Evolutionary conservation across 1,140 invertebrate species (phyloP), one percentile per base, ranked within the genome.

Genomic region (Popillia japonica): DNA sequence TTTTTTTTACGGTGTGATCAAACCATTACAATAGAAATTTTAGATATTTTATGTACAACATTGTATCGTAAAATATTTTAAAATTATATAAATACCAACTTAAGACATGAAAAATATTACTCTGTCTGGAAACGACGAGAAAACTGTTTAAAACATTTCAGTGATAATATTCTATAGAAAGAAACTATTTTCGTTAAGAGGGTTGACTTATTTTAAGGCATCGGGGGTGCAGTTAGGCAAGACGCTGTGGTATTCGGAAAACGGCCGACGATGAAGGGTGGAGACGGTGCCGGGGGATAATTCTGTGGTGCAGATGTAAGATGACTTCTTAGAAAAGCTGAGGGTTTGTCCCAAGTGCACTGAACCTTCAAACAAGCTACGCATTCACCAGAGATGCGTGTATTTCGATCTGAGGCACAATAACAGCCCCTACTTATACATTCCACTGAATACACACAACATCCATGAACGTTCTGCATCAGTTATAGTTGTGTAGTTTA

Each of bases 351-450:
- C 77, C 77, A 78, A 78, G 77, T 79, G 78, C 78, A 79, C 41
- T 80, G 79, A 80, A 80, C 79, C 78, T 77, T 80, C 59, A 68
- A 78, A 80, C 77, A 78, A 72, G 72, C 68, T 17, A 79, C 75
- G 64, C 42, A 76, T 75, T 75, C 73, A 78, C 72, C 40, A 44
- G 72, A 75, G 48, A 75, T 78, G 40, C 68, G 77, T 78, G 44
- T 41, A 20, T 78, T 78, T 73, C 72, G 68, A 72, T 42, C 77
- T 74, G 42, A 73, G 41, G 77, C 72, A 78, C 77, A 78, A 78
- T 78, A 74, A 72, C 77, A 73, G 73, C 77, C 77, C 77, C 48
- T 78, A 78, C 61, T 68, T 68, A 78, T 73, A 77, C 40, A 78
- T 78, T 78, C 48, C 68, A 74, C 40, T 40, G 72, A 22, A 74